Percentiles rank a stretch among this genome's conserved stretches.
Evolutionary conservation across 2,113 vertebrate species (phyloP).

Genomic region (Petroica traversi): DNA sequence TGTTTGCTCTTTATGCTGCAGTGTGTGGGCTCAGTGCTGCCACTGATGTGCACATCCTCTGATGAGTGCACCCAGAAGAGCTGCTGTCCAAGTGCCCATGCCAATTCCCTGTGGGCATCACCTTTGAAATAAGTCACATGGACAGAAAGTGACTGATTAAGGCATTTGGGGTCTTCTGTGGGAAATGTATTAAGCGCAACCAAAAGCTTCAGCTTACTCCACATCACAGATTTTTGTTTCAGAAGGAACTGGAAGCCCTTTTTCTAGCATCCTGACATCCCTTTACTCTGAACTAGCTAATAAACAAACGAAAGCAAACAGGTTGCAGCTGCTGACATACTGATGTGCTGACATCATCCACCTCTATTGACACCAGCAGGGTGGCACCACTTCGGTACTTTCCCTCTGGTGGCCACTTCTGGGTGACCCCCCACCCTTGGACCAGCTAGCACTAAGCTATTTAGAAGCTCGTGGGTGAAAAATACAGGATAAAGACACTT

Average conservation of each 20-base stretch:
- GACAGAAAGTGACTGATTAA: background rate
- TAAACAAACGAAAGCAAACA: background rate
- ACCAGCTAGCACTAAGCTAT: background rate
- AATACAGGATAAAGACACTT: background rate
- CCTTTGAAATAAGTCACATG: background rate
- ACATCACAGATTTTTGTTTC: background rate
- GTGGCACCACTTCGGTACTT: background rate
- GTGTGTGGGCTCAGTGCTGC: background rate
- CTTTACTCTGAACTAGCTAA: background rate
- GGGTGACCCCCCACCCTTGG: background rate
- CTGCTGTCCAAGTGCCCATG: background rate
- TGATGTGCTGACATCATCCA: background rate
- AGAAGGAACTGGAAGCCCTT: background rate
- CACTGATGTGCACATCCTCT: background rate
- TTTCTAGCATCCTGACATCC: background rate
- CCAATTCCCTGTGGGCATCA: background rate
- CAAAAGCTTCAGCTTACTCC: background rate
- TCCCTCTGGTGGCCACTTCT: background rate
- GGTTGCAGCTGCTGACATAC: background rate
- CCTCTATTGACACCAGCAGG: fast-evolving
- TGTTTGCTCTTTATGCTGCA: background rate
- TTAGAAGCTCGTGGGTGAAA: background rate
- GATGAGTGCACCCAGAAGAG: background rate
- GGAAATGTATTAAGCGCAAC: background rate
- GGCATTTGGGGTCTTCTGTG: background rate